Base-by-base conservation (phyloP, 2,797 vertebrate genomes). In the Buphagus erythrorhynchus region DNA sequence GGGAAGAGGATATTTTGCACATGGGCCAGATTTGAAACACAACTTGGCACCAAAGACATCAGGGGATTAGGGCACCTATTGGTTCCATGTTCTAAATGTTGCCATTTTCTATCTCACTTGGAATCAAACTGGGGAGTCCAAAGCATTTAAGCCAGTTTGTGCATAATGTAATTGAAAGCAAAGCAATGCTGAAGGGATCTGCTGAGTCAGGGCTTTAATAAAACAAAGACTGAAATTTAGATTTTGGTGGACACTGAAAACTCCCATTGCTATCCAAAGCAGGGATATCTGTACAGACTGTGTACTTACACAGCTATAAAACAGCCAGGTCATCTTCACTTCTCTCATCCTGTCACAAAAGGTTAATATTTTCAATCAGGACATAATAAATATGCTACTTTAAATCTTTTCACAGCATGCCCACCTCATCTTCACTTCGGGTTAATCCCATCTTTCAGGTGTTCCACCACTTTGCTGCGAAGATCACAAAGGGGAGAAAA, bases 51-150 rank as follows among this genome's bases (percentile, higher is more conserved):
- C 21, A 26, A 73, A 69, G 73, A 95, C 4, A 0, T 40, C 19
- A 7, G 79, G 49, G 79, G 92, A 96, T 96, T 95, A 95, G 31
- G 59, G 79, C 73, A 95, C 86, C 88, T 94, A 61, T 72, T 78
- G 73, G 85, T 90, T 92, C 76, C 76, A 86, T 8, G 72, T 66
- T 86, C 81, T 72, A 46, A 72, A 89, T 86, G 14, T 78, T 90
- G 59, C 62, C 76, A 48, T 91, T 91, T 88, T 88, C 79, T 93
- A 20, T 84, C 76, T 94, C 49, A 13, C 58, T 95, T 91, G 86
- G 73, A 94, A 91, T 69, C 88, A 72, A 68, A 68, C 19, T 54
- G 82, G 54, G 33, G 36, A 97, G 71, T 38, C 90, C 86, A 79
- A 91, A 94, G 73, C 35, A 67, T 90, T 88, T 67, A 46, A 91